Conservation (phyloP, 2,888 invertebrate genomes). For the Hydriomena furcata region DNA sequence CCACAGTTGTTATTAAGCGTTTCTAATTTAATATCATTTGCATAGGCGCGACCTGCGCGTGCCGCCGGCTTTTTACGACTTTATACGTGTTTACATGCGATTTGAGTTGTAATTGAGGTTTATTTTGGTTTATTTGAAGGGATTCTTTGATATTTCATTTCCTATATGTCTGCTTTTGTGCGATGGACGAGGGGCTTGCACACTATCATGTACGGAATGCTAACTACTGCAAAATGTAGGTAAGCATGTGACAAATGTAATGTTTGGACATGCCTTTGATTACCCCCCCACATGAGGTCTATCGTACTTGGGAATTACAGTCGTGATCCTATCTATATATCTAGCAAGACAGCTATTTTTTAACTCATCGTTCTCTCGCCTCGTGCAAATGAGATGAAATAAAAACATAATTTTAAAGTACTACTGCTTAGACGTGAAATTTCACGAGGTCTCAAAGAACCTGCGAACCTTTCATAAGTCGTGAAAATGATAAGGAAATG, state of each 20-base stretch:
- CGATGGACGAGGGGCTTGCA: no score
- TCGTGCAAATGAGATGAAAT: conserved; percentile 12
- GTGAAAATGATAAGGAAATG: conserved; percentile 25
- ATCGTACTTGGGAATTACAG: no score
- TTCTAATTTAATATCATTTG: conserved; percentile 83
- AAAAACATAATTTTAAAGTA: conserved; percentile 38
- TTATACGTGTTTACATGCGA: conserved; percentile 20
- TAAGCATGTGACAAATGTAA: no score
- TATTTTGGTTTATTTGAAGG: not conserved
- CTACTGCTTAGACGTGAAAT: not conserved
- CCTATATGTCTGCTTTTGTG: no score
- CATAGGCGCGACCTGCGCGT: conserved; percentile 75
- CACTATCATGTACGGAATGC: no score
- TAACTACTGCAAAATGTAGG: no score
- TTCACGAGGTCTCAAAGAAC: not conserved
- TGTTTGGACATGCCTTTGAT: no score
- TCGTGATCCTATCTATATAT: no score
- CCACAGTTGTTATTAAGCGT: conserved; percentile 82
- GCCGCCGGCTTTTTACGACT: conserved; percentile 35
- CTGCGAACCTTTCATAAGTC: conserved; percentile 19
- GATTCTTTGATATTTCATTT: not conserved
- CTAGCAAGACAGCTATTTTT: no score
- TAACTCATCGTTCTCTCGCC: no score
- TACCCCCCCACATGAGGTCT: no score
- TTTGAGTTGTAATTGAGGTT: conserved; percentile 17